Evolutionary conservation across 2,888 invertebrate genomes (phyloP).

Genomic region (Drosophila atroscutellata): DNA sequence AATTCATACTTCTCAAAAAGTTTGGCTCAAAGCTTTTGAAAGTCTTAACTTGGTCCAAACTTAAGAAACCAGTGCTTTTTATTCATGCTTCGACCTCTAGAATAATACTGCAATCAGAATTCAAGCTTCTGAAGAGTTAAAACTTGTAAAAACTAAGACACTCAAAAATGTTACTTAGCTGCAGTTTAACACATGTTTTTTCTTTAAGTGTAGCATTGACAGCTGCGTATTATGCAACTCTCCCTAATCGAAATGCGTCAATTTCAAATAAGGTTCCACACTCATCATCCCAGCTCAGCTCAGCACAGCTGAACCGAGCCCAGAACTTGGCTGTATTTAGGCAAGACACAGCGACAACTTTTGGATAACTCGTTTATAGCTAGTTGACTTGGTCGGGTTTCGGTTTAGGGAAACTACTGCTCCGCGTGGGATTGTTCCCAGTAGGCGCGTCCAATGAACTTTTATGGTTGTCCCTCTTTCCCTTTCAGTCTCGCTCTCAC

Average conservation of each 20-base stretch:
- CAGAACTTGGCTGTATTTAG: constrained; percentile 65
- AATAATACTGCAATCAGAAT: background rate
- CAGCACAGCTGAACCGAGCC: constrained; percentile 15
- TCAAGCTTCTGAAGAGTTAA: no score
- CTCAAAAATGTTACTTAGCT: background rate
- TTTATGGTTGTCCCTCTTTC: constrained; percentile 40
- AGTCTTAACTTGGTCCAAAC: background rate
- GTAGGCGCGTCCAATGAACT: constrained; percentile 45
- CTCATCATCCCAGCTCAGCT: background rate
- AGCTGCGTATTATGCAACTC: constrained; percentile 64
- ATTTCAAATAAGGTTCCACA: constrained; percentile 61
- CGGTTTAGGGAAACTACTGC: background rate
- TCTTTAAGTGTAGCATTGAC: background rate
- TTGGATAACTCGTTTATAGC: constrained; percentile 36
- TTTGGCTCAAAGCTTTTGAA: background rate
- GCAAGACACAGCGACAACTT: constrained; percentile 14
- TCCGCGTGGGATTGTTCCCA: constrained; percentile 17
- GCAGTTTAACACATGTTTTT: background rate
- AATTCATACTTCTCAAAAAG: background rate
- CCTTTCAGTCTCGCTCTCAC: background rate
- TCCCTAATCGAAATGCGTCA: constrained; percentile 64
- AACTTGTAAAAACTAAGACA: no score
- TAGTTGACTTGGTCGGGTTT: background rate
- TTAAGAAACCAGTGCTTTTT: background rate
- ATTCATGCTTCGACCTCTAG: background rate